A percentile compares a stretch with the other conserved stretches of the same genome.
phyloP scores from a whole-genome alignment of 2,888 invertebrate genomes.

The Caenorhabditis japonica region DNA sequence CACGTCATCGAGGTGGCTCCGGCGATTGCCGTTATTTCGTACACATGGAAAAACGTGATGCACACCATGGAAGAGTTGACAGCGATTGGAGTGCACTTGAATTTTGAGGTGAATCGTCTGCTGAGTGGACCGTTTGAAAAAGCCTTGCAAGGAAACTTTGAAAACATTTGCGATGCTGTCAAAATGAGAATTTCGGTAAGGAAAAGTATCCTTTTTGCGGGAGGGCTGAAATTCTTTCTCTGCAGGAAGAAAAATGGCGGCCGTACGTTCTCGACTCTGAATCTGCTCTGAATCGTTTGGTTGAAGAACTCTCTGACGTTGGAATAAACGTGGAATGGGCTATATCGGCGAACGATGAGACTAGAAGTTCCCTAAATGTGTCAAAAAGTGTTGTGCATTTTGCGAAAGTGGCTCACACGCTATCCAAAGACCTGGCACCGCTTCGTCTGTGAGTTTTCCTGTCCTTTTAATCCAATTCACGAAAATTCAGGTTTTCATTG shows the following conservation, averaged over 20 bases:
- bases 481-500: too few species aligned
- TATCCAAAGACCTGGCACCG: slow-evolving; percentile 70
- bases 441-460: slow-evolving; percentile 58
- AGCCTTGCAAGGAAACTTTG: slow-evolving; percentile 85
- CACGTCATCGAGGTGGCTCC: slow-evolving; percentile 76
- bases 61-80: slow-evolving; percentile 69
- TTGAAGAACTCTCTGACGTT: slow-evolving; percentile 77
- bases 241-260: slow-evolving; percentile 88
- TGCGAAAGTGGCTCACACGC: slow-evolving; percentile 66
- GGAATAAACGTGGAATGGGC: slow-evolving; percentile 74
- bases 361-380: slow-evolving; percentile 63
- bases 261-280: slow-evolving; percentile 86
- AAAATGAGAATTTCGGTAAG: slow-evolving; percentile 81
- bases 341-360: slow-evolving; percentile 57
- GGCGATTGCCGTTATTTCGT: slow-evolving; percentile 70
- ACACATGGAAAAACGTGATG: slow-evolving; percentile 74
- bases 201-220: not conserved
- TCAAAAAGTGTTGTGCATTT: slow-evolving; percentile 72
- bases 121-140: slow-evolving; percentile 85
- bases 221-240: too few species aligned
- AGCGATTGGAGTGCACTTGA: slow-evolving; percentile 87
- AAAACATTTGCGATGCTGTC: slow-evolving; percentile 87
- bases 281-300: slow-evolving; percentile 82
- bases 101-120: slow-evolving; percentile 90
- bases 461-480: not conserved